phyloP scores from a whole-genome alignment of 2,888 invertebrate species.

The Ectemnius continuus region DNA sequence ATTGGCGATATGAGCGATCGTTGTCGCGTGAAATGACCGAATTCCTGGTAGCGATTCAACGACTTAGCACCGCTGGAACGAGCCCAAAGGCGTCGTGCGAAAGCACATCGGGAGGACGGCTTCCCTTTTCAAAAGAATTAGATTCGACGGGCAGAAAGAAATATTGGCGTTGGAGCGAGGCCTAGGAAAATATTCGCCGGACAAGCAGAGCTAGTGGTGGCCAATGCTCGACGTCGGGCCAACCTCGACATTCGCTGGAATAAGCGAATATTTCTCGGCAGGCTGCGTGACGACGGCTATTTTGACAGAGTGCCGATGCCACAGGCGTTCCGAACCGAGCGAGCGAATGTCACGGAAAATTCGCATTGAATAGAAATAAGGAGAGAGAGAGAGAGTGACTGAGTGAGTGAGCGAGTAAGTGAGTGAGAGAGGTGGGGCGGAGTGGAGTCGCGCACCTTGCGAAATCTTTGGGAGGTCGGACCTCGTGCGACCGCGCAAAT shows the following conservation, averaged over 20 bases:
- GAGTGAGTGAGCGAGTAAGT: background rate
- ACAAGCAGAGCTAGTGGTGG: too few species aligned
- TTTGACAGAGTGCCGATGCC: too few species aligned
- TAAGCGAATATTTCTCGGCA: too few species aligned
- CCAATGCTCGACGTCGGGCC: too few species aligned
- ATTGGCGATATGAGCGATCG: constrained; percentile 34
- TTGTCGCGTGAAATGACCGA: background rate
- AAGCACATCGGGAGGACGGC: too few species aligned
- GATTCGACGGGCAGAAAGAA: background rate
- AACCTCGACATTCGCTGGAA: too few species aligned
- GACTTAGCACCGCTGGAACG: background rate
- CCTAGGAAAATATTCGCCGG: constrained; percentile 8
- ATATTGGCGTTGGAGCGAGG: constrained; percentile 15
- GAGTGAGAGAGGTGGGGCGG: too few species aligned
- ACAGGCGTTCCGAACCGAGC: too few species aligned
- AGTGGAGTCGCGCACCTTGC: background rate
- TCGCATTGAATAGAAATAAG: background rate
- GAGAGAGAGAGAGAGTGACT: background rate
- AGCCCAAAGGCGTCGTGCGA: background rate
- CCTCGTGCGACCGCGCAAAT: constrained; percentile 25
- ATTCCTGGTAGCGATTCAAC: too few species aligned
- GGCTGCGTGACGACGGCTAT: too few species aligned
- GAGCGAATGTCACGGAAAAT: too few species aligned
- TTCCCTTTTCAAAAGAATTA: background rate
- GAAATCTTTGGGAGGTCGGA: constrained; percentile 1